Percentiles rank a stretch among this genome's conserved stretches.
These are phyloP conservation scores for Leuciscus idus DNA, from an alignment of 2,113 vertebrate species.

Conservation along the genomic window DNA sequence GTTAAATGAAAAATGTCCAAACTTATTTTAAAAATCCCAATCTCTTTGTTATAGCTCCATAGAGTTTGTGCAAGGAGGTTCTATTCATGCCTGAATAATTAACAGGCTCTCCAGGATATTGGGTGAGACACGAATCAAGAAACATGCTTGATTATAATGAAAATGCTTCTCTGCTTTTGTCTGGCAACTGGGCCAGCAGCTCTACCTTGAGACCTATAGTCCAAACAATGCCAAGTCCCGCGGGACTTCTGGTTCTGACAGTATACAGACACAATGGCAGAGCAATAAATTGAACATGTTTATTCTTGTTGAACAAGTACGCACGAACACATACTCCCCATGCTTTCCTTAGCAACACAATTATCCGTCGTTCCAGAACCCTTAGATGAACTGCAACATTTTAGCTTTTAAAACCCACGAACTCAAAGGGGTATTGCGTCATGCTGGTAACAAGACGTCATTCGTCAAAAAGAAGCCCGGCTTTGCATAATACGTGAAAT, in stretches of 20 bases:
- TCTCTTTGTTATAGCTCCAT: neutral
- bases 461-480: neutral
- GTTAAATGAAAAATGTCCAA: neutral
- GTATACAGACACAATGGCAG: neutral
- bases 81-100: slow-evolving; percentile 7
- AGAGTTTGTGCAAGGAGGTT: neutral
- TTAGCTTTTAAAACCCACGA: neutral
- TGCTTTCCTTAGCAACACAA: slow-evolving; percentile 22
- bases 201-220: neutral
- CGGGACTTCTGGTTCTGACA: slow-evolving; percentile 18
- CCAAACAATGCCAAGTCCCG: slow-evolving; percentile 15
- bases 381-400: neutral
- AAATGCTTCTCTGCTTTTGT: neutral
- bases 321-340: neutral
- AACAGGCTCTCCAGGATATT: neutral
- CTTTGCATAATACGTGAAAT: neutral
- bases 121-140: slow-evolving; percentile 13
- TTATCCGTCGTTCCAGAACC: neutral
- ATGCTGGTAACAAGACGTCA: neutral
- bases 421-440: neutral
- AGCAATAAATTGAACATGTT: slow-evolving; percentile 7
- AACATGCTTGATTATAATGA: slow-evolving; percentile 28
- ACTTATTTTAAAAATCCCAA: neutral
- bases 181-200: neutral
- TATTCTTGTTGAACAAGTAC: neutral